These are phyloP conservation scores for Amphipyra tragopoginis DNA, from an alignment of 2,888 invertebrate genomes.

Conservation along the genomic window DNA sequence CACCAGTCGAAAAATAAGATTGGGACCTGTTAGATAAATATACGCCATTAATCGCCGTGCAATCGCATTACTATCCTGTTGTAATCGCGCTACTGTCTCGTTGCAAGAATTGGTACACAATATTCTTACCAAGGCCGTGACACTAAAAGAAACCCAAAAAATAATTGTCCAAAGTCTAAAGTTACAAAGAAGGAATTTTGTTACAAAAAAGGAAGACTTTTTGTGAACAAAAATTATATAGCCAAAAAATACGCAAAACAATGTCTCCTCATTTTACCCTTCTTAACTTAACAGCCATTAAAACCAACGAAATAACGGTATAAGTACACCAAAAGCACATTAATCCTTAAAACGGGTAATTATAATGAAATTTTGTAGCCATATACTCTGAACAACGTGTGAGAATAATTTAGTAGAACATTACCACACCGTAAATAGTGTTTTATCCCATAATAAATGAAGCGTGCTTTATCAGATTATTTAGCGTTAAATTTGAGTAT, in stretches of 20 bases:
- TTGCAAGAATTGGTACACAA: no score
- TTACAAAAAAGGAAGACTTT: neutral
- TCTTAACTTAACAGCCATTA: slow-evolving; percentile 39
- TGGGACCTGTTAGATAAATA: no score
- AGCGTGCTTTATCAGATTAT: slow-evolving; percentile 47
- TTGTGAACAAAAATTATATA: neutral
- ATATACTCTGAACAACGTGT: slow-evolving; percentile 49
- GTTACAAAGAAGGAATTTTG: neutral
- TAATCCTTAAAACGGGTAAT: slow-evolving; percentile 65
- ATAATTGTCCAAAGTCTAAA: no score
- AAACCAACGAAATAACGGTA: slow-evolving; percentile 25
- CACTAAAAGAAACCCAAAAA: no score
- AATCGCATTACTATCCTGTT: no score
- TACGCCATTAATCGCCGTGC: no score
- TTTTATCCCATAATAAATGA: slow-evolving; percentile 49
- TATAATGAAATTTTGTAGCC: slow-evolving; percentile 65
- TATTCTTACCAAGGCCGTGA: no score
- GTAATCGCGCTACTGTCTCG: no score
- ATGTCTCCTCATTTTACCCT: slow-evolving; percentile 7
- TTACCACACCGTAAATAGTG: slow-evolving; percentile 53
- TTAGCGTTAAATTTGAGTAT: slow-evolving; percentile 43
- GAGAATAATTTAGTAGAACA: slow-evolving; percentile 60
- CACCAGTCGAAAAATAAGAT: no score
- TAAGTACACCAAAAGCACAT: slow-evolving; percentile 58
- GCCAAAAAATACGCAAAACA: neutral